phyloP scores from a whole-genome alignment of 2,888 invertebrate genomes.

The Chaetoderma sp. region DNA sequence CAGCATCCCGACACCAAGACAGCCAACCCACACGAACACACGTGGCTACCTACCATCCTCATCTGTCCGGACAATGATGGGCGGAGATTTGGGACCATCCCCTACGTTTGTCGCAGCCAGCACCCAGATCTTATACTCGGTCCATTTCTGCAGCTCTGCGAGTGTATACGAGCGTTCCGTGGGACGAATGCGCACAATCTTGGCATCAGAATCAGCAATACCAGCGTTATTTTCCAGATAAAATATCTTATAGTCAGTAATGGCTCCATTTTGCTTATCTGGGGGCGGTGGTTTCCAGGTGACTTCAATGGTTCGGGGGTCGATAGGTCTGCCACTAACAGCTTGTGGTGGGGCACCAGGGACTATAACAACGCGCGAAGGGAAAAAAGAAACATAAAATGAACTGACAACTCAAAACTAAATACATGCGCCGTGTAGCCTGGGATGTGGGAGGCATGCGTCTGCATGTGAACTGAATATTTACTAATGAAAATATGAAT shows the following conservation, averaged over 20 bases:
- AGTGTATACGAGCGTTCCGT: conserved; percentile 75
- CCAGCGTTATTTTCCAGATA: conserved; percentile 69
- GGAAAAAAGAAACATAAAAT: conserved; percentile 38
- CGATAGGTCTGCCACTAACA: conserved; percentile 88
- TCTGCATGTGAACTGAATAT: too few relatives aligned
- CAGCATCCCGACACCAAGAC: too few relatives aligned
- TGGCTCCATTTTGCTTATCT: conserved; percentile 86
- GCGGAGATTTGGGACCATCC: conserved; percentile 92
- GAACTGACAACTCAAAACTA: conserved; percentile 32
- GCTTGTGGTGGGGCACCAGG: conserved; percentile 97
- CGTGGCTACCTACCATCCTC: conserved; percentile 95
- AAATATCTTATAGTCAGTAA: conserved; percentile 61
- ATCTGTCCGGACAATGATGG: conserved; percentile 91
- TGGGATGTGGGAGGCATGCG: conserved; percentile 10
- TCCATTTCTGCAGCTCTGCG: conserved; percentile 93
- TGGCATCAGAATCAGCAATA: conserved; percentile 68
- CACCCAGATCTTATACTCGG: conserved; percentile 96
- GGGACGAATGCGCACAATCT: conserved; percentile 55
- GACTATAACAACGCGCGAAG: conserved; percentile 74
- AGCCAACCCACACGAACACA: too few relatives aligned
- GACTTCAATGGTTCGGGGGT: conserved; percentile 89
- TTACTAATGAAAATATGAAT: too few relatives aligned
- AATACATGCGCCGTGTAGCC: conserved; percentile 36
- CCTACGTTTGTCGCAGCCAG: conserved; percentile 96
- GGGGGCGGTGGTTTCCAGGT: conserved; percentile 93